These are phyloP conservation scores for Mico argentatus DNA, from an alignment of 2,797 vertebrate genomes.

Conservation along the genomic window DNA sequence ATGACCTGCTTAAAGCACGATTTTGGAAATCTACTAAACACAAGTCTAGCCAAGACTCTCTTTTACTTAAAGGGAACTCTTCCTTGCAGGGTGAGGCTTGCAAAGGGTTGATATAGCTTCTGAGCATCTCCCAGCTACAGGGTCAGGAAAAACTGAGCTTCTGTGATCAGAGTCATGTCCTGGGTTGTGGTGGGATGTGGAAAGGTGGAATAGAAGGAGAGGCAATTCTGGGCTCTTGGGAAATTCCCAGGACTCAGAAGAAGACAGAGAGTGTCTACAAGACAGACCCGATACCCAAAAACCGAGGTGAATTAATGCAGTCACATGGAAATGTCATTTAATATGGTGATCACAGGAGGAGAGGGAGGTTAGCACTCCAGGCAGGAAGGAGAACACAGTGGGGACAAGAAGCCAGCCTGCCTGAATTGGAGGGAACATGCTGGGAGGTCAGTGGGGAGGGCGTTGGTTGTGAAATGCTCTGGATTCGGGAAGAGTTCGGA, in stretches of 20 bases:
- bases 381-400: background rate
- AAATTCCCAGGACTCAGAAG: background rate
- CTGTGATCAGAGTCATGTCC: background rate
- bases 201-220: background rate
- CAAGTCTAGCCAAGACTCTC: background rate
- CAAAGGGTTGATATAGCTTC: background rate
- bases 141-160: background rate
- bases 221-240: background rate
- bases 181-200: background rate
- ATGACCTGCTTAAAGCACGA: no score
- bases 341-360: background rate
- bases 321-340: background rate
- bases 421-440: background rate
- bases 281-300: background rate
- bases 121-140: background rate
- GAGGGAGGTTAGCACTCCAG: background rate
- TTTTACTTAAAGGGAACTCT: background rate
- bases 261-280: background rate
- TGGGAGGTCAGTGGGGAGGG: background rate
- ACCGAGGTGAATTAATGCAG: background rate
- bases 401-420: background rate
- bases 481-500: background rate
- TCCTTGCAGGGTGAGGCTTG: background rate
- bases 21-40: background rate
- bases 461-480: background rate